These are phyloP conservation scores for Danionella cerebrum DNA, from an alignment of 2,113 vertebrate species.

Conservation along the genomic window DNA sequence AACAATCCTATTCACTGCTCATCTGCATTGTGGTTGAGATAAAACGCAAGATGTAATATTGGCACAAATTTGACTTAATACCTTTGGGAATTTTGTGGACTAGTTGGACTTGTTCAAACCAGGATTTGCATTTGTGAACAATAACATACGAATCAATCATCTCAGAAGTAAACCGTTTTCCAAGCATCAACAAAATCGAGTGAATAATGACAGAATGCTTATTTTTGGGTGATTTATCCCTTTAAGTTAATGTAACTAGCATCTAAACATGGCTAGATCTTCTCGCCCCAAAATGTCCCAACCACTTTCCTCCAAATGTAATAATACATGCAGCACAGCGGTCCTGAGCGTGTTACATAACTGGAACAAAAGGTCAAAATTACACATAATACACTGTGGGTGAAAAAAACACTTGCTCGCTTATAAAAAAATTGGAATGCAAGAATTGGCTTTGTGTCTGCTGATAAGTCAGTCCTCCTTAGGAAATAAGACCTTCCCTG, in stretches of 20 bases:
- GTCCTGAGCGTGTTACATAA: conserved; percentile 60
- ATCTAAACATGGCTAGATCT: conserved; percentile 17
- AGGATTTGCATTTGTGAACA: too few species aligned
- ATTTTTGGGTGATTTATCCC: too few species aligned
- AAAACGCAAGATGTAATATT: too few species aligned
- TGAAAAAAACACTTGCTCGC: conserved; percentile 37
- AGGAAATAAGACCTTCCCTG: not conserved
- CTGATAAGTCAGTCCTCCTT: not conserved
- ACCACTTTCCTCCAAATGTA: not conserved
- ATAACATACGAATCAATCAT: too few species aligned
- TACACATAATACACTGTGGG: conserved; percentile 20
- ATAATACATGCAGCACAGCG: conserved; percentile 52
- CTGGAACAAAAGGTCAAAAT: conserved; percentile 17
- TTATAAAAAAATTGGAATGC: conserved; percentile 53
- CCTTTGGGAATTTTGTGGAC: too few species aligned
- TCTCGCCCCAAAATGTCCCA: not conserved
- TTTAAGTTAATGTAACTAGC: not conserved
- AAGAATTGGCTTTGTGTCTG: conserved; percentile 30
- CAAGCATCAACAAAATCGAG: too few species aligned
- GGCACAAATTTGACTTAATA: too few species aligned
- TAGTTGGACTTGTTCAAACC: too few species aligned
- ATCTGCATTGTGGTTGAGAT: too few species aligned
- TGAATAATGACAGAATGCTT: too few species aligned
- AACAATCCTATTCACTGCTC: too few species aligned
- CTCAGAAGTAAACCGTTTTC: too few species aligned